Percentiles rank a stretch among this genome's conserved stretches.
Conservation (phyloP, 2,797 vertebrate genomes). For the Gallinago stenura region DNA sequence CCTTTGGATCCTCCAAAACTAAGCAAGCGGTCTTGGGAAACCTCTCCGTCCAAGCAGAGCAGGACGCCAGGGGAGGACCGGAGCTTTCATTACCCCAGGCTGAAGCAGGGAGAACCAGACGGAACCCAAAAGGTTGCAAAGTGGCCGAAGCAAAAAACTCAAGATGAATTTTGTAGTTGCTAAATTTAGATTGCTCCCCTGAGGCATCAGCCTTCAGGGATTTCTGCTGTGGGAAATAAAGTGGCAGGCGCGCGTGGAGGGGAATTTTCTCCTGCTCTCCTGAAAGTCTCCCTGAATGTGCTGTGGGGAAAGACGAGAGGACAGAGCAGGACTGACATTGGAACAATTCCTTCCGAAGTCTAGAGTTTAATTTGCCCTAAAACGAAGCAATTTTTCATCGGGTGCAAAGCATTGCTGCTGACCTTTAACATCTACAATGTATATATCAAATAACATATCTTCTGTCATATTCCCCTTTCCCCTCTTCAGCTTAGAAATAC, state of each 20-base stretch:
- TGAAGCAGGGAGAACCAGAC: neutral
- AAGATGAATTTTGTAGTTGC: slow-evolving; percentile 13
- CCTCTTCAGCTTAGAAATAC: neutral
- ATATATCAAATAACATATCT: neutral
- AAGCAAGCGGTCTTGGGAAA: neutral
- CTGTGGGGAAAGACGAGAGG: slow-evolving; percentile 2
- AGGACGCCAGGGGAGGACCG: neutral
- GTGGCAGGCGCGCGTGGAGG: neutral
- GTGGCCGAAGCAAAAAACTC: neutral
- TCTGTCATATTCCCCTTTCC: neutral
- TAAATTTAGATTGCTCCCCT: slow-evolving; percentile 44
- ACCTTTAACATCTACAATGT: slow-evolving; percentile 43
- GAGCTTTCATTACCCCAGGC: neutral
- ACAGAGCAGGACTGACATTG: neutral
- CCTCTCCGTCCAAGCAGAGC: neutral
- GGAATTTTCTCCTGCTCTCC: neutral
- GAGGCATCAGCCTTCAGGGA: slow-evolving; percentile 12
- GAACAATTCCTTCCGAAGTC: slow-evolving; percentile 24
- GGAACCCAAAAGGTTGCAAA: neutral
- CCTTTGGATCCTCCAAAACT: neutral
- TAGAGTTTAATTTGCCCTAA: slow-evolving; percentile 46
- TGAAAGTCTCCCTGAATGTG: neutral
- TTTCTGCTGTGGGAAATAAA: slow-evolving; percentile 19
- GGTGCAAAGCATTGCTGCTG: slow-evolving; percentile 41
- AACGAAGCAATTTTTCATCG: slow-evolving; percentile 62